Conservation (phyloP, 1,140 invertebrate species). For the Monomorium pharaonis region DNA sequence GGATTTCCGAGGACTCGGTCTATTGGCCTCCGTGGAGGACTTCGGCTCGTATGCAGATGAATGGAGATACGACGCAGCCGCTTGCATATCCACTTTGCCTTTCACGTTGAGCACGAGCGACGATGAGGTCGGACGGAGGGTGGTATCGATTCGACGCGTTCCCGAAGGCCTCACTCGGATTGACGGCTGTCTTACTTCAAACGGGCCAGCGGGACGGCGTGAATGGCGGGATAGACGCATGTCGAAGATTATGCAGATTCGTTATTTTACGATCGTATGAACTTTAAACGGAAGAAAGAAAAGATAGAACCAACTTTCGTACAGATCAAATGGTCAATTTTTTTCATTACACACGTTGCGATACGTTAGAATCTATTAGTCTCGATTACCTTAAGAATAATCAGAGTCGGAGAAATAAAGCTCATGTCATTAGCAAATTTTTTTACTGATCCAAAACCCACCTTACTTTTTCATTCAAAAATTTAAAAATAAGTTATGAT, state of each 20-base stretch:
- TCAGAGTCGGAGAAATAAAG: no score
- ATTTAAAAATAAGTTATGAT: no score
- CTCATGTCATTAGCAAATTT: no score
- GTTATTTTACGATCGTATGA: background rate
- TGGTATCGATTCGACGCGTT: conserved; percentile 31
- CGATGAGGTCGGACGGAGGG: background rate
- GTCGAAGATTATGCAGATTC: background rate
- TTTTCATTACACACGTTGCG: background rate
- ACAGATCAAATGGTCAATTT: background rate
- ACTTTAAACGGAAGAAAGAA: background rate
- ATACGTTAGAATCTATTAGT: background rate
- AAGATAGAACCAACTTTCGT: background rate
- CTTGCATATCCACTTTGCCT: conserved; percentile 55
- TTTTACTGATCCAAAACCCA: no score
- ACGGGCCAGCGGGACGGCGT: background rate
- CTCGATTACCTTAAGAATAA: background rate
- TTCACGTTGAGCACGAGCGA: conserved; percentile 8
- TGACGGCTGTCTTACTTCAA: conserved; percentile 38
- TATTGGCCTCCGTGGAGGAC: conserved; percentile 43
- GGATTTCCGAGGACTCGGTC: conserved; percentile 23
- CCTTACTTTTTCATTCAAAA: no score
- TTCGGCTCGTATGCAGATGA: conserved; percentile 52
- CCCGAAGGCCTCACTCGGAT: conserved; percentile 37
- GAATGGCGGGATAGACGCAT: background rate
- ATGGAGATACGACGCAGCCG: conserved; percentile 54